Conservation (phyloP, 30 jellyfish, hydroid and myxozoan species). For the Nemopilema nomurai region DNA sequence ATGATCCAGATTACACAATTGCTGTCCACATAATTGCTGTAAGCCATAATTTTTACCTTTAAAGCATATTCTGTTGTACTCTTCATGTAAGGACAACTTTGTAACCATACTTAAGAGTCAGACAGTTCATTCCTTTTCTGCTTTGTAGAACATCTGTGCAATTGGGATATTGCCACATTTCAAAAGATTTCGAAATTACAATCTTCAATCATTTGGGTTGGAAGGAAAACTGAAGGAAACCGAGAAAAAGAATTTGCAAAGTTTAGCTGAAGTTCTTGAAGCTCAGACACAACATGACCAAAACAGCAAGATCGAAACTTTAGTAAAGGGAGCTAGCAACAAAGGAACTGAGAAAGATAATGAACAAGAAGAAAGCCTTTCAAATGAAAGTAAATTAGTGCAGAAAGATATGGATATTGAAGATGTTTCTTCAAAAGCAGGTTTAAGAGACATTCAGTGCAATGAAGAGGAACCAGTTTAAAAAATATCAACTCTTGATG, state of each 20-base stretch:
- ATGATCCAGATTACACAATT: constrained; percentile 45
- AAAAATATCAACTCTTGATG: no score
- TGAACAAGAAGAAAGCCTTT: no score
- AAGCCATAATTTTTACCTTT: no score
- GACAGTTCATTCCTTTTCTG: background rate
- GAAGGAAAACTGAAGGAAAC: constrained; percentile 11
- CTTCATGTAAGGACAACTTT: no score
- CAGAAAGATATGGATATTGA: background rate
- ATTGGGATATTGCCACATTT: constrained; percentile 58
- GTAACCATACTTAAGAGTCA: background rate
- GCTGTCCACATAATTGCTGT: constrained; percentile 50
- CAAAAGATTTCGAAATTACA: constrained; percentile 57
- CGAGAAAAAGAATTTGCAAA: constrained; percentile 1
- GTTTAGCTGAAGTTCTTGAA: background rate
- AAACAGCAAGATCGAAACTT: background rate
- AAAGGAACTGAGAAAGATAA: no score
- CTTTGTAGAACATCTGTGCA: constrained; percentile 65
- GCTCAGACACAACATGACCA: background rate
- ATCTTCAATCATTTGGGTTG: constrained; percentile 48
- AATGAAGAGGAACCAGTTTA: no score
- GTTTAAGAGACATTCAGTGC: no score
- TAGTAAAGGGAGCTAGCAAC: no score
- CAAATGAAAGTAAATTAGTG: background rate
- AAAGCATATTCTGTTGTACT: no score
- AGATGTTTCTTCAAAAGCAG: background rate